phyloP scores from a whole-genome alignment of 2,888 invertebrate genomes.

The Dryocosmus kuriphilus region DNA sequence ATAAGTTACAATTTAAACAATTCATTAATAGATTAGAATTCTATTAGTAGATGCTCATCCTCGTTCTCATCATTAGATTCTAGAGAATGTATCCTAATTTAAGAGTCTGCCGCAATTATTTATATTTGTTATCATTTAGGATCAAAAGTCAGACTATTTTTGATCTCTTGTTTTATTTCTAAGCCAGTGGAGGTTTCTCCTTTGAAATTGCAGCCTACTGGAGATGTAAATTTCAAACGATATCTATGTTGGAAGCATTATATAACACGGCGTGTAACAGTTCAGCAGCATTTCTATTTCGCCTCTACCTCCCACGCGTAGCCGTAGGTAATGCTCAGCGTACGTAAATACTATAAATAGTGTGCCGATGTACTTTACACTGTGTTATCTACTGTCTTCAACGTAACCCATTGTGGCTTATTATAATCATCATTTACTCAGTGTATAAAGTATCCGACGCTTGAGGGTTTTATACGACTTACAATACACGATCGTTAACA shows the following conservation, averaged over 20 bases:
- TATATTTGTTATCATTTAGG: too few relatives aligned
- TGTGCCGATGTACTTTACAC: neutral
- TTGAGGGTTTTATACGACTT: neutral
- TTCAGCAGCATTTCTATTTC: slow-evolving; percentile 35
- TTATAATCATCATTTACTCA: neutral
- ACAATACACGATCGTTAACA: neutral
- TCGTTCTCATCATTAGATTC: neutral
- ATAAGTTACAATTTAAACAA: neutral
- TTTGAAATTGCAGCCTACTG: slow-evolving; percentile 2
- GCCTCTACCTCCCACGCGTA: slow-evolving; percentile 9
- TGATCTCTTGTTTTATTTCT: neutral
- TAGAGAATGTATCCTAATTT: neutral
- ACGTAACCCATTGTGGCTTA: too few relatives aligned
- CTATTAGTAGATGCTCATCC: neutral
- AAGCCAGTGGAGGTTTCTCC: neutral
- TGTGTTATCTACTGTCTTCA: neutral
- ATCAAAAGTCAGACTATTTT: too few relatives aligned
- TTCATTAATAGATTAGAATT: neutral
- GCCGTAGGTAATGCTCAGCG: neutral
- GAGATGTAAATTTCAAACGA: slow-evolving; percentile 24
- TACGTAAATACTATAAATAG: slow-evolving; percentile 14
- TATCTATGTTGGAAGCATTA: slow-evolving; percentile 23
- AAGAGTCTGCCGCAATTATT: neutral
- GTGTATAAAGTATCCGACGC: neutral
- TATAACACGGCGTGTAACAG: slow-evolving; percentile 21